Conservation (phyloP, 2,113 vertebrate species). For the Toxotes chatareus region DNA sequence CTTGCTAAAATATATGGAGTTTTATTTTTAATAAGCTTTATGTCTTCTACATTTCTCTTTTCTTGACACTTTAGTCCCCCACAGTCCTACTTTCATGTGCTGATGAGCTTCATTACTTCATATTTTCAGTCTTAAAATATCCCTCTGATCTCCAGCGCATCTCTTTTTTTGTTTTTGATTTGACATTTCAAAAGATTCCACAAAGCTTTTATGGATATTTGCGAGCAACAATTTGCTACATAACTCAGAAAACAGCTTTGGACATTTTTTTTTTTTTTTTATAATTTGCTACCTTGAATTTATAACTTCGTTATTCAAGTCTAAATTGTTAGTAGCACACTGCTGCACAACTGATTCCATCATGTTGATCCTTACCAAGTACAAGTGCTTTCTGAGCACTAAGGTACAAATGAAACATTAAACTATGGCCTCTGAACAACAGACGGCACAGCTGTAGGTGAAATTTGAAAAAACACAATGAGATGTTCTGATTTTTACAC, state of each 20-base stretch:
- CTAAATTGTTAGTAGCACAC: neutral
- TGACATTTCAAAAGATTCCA: conserved; percentile 27
- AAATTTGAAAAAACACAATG: neutral
- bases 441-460: neutral
- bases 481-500: neutral
- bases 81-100: neutral
- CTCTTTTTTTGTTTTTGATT: conserved; percentile 1
- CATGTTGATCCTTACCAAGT: neutral
- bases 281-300: neutral
- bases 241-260: neutral
- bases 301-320: neutral
- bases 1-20: neutral
- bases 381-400: neutral
- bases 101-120: conserved; percentile 17
- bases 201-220: neutral
- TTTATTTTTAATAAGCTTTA: conserved; percentile 4
- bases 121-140: neutral
- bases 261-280: neutral
- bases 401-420: neutral
- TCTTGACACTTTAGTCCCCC: neutral
- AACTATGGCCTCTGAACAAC: neutral
- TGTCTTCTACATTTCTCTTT: neutral
- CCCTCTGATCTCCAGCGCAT: neutral
- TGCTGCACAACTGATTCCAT: neutral
- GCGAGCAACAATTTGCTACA: neutral